These are phyloP conservation scores for Ypsolopha scabrella DNA, from an alignment of 2,888 invertebrate genomes.

Conservation along the genomic window DNA sequence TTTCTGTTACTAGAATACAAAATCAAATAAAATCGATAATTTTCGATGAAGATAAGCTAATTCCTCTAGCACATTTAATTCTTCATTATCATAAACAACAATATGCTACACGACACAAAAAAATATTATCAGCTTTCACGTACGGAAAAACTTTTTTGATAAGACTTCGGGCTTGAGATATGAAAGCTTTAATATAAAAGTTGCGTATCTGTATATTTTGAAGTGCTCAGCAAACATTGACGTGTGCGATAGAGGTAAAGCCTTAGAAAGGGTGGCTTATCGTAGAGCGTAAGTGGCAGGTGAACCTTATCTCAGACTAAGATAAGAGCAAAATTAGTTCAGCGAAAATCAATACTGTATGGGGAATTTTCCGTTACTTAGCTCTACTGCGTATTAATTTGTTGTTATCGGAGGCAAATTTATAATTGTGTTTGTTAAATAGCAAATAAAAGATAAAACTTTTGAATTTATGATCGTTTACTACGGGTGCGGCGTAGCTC, in stretches of 20 bases:
- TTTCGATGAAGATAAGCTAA: background rate
- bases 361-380: slow-evolving; percentile 9
- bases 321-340: slow-evolving; percentile 52
- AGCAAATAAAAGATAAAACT: no score
- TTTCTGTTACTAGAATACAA: no score
- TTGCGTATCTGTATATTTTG: slow-evolving; percentile 28
- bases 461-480: no score
- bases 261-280: slow-evolving; percentile 3
- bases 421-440: no score
- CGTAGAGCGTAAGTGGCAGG: slow-evolving; percentile 23
- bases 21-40: background rate
- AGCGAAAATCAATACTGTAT: slow-evolving; percentile 53
- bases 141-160: slow-evolving; percentile 14
- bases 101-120: background rate
- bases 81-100: background rate
- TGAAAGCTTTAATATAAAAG: slow-evolving; percentile 51
- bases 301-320: slow-evolving; percentile 45
- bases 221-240: slow-evolving; percentile 35
- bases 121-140: background rate
- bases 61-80: background rate
- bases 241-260: slow-evolving; percentile 3
- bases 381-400: no score
- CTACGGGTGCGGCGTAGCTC: no score
- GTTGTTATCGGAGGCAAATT: no score
- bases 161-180: slow-evolving; percentile 58